These are phyloP conservation scores for Lates japonicus DNA, from an alignment of 2,797 vertebrate genomes.

Conservation along the genomic window DNA sequence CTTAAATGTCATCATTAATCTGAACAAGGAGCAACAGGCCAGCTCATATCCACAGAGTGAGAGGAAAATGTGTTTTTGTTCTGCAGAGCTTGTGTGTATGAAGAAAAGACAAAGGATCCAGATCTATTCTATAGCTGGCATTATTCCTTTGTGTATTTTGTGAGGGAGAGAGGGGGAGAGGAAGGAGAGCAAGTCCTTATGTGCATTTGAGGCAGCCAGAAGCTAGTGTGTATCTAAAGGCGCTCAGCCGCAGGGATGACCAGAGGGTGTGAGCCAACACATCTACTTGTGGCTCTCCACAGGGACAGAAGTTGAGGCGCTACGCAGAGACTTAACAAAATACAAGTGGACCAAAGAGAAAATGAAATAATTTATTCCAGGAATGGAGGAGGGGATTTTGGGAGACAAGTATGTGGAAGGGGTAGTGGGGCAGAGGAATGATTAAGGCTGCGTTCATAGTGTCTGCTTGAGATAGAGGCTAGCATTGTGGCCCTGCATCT, in stretches of 20 bases:
- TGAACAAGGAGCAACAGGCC: conserved; percentile 66
- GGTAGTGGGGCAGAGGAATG: conserved; percentile 75
- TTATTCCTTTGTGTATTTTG: conserved; percentile 73
- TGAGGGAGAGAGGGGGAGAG: conserved; percentile 7
- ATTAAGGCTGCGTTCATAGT: conserved; percentile 75
- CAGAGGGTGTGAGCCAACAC: conserved; percentile 74
- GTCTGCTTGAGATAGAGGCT: conserved; percentile 69
- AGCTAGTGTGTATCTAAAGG: conserved; percentile 72
- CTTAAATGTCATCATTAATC: conserved; percentile 82
- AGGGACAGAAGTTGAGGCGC: conserved; percentile 69
- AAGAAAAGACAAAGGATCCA: conserved; percentile 62
- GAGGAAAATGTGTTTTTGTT: conserved; percentile 60
- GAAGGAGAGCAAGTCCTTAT: conserved; percentile 50
- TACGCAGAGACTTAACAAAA: conserved; percentile 62
- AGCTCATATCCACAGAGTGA: conserved; percentile 58
- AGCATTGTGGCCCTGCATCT: conserved; percentile 67
- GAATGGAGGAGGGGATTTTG: conserved; percentile 79
- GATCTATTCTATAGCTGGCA: conserved; percentile 62
- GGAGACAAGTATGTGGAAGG: conserved; percentile 64
- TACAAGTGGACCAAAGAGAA: conserved; percentile 69
- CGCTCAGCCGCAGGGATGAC: conserved; percentile 75
- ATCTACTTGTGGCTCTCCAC: conserved; percentile 74
- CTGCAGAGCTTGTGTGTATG: conserved; percentile 55
- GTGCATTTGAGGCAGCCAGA: conserved; percentile 70
- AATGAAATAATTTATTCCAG: conserved; percentile 83